These are phyloP conservation scores for Ctenopoma multispine DNA, from an alignment of 2,797 vertebrate species.

Conservation along the genomic window DNA sequence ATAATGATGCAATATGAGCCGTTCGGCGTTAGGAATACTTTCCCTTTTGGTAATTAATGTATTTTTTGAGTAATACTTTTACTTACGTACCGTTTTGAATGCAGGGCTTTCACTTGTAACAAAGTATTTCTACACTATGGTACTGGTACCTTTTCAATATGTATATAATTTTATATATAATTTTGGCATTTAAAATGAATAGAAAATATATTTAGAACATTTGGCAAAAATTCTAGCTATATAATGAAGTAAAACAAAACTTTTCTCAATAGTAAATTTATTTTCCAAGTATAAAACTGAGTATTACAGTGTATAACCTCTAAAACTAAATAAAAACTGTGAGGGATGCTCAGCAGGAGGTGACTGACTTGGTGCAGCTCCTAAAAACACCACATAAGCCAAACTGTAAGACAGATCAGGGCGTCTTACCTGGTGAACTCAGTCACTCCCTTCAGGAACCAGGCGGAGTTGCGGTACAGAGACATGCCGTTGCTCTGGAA, in stretches of 20 bases:
- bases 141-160: not conserved
- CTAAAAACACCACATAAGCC: not conserved
- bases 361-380: not conserved
- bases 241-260: not conserved
- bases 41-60: too few relatives aligned
- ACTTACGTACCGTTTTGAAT: too few relatives aligned
- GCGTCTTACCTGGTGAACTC: conserved; percentile 85
- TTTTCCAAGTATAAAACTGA: too few relatives aligned
- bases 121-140: too few relatives aligned
- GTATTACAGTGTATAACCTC: not conserved
- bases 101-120: too few relatives aligned
- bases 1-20: too few relatives aligned
- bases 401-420: not conserved
- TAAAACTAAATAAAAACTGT: too few relatives aligned
- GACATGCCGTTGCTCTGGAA: conserved; percentile 78
- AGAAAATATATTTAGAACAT: not conserved
- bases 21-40: too few relatives aligned
- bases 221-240: not conserved
- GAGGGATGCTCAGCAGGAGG: conserved; percentile 3
- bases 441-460: conserved; percentile 85
- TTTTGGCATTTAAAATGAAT: not conserved
- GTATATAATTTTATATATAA: too few relatives aligned
- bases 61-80: too few relatives aligned
- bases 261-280: not conserved
- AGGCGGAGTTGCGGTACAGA: conserved; percentile 86